Base-by-base conservation (phyloP, 2,113 vertebrate species). In the Scopus umbretta region DNA sequence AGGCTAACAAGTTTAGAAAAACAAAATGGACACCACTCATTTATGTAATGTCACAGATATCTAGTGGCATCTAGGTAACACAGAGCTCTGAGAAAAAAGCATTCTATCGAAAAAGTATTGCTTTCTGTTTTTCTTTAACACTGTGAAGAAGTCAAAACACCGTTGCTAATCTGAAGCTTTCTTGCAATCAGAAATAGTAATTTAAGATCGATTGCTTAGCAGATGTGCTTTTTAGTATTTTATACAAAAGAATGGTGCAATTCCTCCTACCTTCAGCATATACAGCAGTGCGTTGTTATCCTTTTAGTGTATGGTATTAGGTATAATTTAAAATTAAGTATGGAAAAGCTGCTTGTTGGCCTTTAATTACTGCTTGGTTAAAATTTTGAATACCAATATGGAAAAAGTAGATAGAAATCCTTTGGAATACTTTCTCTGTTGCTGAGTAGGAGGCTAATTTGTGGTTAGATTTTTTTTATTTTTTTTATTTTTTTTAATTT, bases 151-250 rank as follows among this genome's bases (percentile, higher is more conserved):
- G 45, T 87, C 81, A 90, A 65, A 97, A 80, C 56, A 94, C 16
- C 30, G 20, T 97, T 93, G 80, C 66, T 96, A 96, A 97, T 96
- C 82, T 79, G 65, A 94, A 97, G 49, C 58, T 92, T 94, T 97
- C 86, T 80, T 97, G 90, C 88, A 90, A 81, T 83, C 79, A 92
- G 95, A 97, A 98, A 96, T 79, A 95, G 93, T 95, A 96, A 96
- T 96, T 96, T 97, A 94, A 97, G 86, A 95, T 84, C 43, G 66
- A 16, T 85, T 94, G 74, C 76, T 80, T 88, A 91, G 72, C 81
- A 97, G 86, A 96, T 96, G 79, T 97, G 84, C 40, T 96, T 97
- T 97, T 95, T 93, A 86, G 85, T 93, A 78, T 95, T 97, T 97
- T 90, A 92, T 72, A 92, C 67, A 74, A 88, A 88, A 66, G 56